These are phyloP conservation scores for Limnephilus lunatus DNA, from an alignment of 2,888 invertebrate species.

Conservation along the genomic window DNA sequence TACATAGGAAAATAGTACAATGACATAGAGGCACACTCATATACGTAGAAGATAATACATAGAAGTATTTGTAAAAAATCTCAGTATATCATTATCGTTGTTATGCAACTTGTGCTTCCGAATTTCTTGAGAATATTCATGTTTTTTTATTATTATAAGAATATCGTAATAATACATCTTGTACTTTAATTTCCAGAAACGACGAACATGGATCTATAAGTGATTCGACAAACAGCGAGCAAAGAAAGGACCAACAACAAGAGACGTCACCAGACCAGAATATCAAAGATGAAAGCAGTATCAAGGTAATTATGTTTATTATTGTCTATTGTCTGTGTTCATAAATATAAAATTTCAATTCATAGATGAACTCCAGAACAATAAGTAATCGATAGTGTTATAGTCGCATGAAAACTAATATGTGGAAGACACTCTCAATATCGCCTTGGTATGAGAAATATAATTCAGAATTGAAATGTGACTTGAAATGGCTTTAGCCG, in stretches of 20 bases:
- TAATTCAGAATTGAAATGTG: no score
- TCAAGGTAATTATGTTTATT: conserved; percentile 28
- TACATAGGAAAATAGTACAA: no score
- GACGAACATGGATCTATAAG: not conserved
- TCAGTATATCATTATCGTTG: not conserved
- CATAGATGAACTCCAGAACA: not conserved
- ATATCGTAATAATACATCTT: not conserved
- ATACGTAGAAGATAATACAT: not conserved
- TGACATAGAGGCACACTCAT: no score
- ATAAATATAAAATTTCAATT: not conserved
- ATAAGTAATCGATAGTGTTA: not conserved
- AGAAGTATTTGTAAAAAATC: not conserved
- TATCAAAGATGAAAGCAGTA: conserved; percentile 17
- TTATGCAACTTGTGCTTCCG: not conserved
- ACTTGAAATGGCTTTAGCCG: no score
- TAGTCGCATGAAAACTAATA: not conserved
- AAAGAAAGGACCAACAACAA: not conserved
- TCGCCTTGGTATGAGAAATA: no score
- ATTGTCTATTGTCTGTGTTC: not conserved
- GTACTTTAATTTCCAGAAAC: not conserved
- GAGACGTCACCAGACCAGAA: not conserved
- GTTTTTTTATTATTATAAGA: not conserved
- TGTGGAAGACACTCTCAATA: no score
- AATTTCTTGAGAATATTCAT: not conserved
- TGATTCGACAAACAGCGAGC: conserved; percentile 12